phyloP scores from a whole-genome alignment of 2,888 invertebrate species.

The Drosophila siamana region DNA sequence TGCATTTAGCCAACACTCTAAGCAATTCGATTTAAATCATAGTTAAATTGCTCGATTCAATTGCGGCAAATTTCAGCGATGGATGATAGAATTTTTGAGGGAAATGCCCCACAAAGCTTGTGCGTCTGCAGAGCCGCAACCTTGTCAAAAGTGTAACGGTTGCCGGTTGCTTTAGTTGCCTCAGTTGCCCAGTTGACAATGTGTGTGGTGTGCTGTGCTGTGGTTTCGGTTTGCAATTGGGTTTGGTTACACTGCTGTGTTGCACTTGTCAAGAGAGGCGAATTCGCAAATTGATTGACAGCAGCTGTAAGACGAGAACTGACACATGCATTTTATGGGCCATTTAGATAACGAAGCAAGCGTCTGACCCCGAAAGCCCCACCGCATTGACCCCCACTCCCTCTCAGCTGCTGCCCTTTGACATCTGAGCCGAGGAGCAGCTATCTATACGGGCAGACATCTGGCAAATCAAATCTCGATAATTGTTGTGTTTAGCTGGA shows the following conservation, averaged over 20 bases:
- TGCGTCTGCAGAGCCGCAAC: slow-evolving; percentile 1
- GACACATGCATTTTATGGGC: slow-evolving; percentile 64
- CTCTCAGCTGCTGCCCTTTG: too few relatives aligned
- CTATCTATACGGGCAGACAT: too few relatives aligned
- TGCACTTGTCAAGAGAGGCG: slow-evolving; percentile 54
- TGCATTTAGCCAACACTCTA: neutral
- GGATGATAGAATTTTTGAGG: neutral
- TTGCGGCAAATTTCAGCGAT: neutral
- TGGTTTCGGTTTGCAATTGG: slow-evolving; percentile 24
- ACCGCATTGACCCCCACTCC: too few relatives aligned
- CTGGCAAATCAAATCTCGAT: slow-evolving; percentile 36
- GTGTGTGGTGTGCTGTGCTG: slow-evolving; percentile 1
- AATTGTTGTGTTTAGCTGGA: slow-evolving; percentile 11
- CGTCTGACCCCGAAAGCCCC: slow-evolving; percentile 1
- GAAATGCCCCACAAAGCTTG: neutral
- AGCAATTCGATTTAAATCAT: neutral
- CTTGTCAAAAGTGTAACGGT: slow-evolving; percentile 14
- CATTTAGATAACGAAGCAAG: slow-evolving; percentile 58
- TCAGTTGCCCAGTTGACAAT: neutral
- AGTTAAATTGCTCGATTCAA: neutral
- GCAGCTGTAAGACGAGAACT: slow-evolving; percentile 65
- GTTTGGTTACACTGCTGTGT: slow-evolving; percentile 30
- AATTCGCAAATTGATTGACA: slow-evolving; percentile 65
- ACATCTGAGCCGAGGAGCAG: too few relatives aligned
- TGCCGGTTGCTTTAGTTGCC: neutral